A percentile compares a stretch with the other conserved stretches of the same genome.
phyloP scores from a whole-genome alignment of 2,888 invertebrate genomes.

The Odontomyia ornata region DNA sequence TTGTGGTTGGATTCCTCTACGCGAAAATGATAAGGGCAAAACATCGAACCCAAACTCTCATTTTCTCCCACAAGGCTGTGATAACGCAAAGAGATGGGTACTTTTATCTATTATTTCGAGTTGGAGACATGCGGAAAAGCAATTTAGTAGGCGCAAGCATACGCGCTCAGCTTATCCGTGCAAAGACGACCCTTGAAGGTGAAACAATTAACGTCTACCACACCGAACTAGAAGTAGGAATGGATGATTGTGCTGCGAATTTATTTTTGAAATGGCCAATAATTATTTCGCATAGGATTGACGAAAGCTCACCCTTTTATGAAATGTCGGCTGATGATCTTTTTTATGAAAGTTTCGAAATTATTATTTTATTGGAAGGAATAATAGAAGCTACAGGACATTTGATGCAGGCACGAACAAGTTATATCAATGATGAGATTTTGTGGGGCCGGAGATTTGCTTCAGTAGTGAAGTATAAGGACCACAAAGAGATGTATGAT shows the following conservation, averaged over 20 bases:
- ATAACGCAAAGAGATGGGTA: constrained; percentile 87
- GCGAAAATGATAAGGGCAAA: constrained; percentile 96
- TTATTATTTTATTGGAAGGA: constrained; percentile 89
- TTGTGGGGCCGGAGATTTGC: constrained; percentile 89
- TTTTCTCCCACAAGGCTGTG: constrained; percentile 90
- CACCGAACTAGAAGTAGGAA: constrained; percentile 76
- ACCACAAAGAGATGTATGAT: constrained; percentile 74
- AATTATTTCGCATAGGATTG: constrained; percentile 90
- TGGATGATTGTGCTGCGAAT: constrained; percentile 85
- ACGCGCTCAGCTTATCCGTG: constrained; percentile 82
- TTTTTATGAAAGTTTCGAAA: constrained; percentile 84
- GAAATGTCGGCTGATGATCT: constrained; percentile 85
- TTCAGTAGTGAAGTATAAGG: constrained; percentile 78
- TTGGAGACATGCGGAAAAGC: constrained; percentile 94
- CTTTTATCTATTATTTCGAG: constrained; percentile 87
- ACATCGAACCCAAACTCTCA: constrained; percentile 89
- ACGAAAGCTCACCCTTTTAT: constrained; percentile 86
- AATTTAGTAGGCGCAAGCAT: constrained; percentile 94
- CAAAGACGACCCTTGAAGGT: constrained; percentile 82
- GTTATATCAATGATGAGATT: constrained; percentile 79
- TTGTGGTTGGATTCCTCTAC: constrained; percentile 86
- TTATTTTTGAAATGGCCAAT: constrained; percentile 97
- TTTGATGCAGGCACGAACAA: constrained; percentile 81
- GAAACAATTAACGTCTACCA: constrained; percentile 83
- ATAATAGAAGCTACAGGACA: constrained; percentile 89